Evolutionary conservation across 2,113 vertebrate species (phyloP).

Genomic region (Varanus salvator): DNA sequence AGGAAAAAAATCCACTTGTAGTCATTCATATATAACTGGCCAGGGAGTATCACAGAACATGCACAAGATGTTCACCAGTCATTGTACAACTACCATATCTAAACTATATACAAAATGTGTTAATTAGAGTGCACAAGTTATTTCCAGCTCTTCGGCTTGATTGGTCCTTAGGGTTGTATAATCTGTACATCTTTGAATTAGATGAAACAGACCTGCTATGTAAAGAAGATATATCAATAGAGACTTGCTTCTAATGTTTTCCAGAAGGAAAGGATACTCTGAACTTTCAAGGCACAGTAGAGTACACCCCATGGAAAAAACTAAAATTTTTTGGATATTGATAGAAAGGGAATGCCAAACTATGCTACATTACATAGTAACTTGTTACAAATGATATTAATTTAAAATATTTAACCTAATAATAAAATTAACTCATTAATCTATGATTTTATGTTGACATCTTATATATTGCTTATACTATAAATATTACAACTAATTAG

Average conservation of each 20-base stretch:
- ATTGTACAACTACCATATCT: background rate
- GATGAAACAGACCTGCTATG: background rate
- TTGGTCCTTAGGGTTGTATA: background rate
- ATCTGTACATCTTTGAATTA: background rate
- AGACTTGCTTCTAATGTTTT: background rate
- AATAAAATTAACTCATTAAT: background rate
- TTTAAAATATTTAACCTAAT: conserved; percentile 21
- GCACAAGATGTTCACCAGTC: background rate
- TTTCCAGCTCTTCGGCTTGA: background rate
- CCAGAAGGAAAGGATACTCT: background rate
- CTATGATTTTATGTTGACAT: background rate
- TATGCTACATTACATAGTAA: background rate
- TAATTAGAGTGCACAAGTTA: background rate
- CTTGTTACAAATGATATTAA: background rate
- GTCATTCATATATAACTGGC: background rate
- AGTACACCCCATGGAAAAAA: conserved; percentile 4
- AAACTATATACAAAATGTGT: background rate
- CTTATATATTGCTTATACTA: background rate
- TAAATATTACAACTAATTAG: background rate
- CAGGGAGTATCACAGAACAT: background rate
- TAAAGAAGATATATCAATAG: background rate
- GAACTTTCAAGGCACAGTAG: conserved; percentile 1
- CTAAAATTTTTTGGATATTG: background rate
- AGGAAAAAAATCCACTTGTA: background rate
- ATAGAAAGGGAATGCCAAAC: conserved; percentile 2